These are phyloP conservation scores for Austrolebias charrua DNA, from an alignment of 2,797 vertebrate species.

Conservation along the genomic window DNA sequence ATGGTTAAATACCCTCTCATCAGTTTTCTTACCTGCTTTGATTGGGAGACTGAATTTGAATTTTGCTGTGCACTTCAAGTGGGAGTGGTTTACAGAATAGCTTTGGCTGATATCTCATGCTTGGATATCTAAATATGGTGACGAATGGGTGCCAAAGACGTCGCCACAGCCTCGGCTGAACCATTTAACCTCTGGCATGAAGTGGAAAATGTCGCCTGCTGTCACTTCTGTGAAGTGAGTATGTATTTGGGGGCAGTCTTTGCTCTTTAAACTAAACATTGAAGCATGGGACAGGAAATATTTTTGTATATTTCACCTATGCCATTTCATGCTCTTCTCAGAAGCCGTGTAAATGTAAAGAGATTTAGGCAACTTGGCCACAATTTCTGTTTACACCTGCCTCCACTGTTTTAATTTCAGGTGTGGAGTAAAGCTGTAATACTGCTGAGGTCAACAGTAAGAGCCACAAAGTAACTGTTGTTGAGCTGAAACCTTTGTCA, in stretches of 20 bases:
- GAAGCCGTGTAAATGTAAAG: constrained; percentile 68
- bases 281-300: constrained; percentile 80
- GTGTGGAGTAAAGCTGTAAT: constrained; percentile 59
- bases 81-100: constrained; percentile 52
- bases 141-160: constrained; percentile 46
- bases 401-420: constrained; percentile 67
- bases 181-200: constrained; percentile 58
- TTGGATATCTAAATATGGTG: constrained; percentile 60
- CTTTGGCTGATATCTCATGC: constrained; percentile 64
- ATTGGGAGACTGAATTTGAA: constrained; percentile 70
- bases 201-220: constrained; percentile 70
- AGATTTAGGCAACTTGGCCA: constrained; percentile 55
- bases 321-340: constrained; percentile 78
- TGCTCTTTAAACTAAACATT: constrained; percentile 63
- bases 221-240: constrained; percentile 85
- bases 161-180: constrained; percentile 39
- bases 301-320: constrained; percentile 79
- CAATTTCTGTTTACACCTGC: constrained; percentile 63
- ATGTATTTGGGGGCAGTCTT: constrained; percentile 52
- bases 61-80: constrained; percentile 59
- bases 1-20: constrained; percentile 66
- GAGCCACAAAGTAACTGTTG: constrained; percentile 40
- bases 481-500: constrained; percentile 53
- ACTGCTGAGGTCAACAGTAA: constrained; percentile 47
- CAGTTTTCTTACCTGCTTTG: constrained; percentile 67